These are phyloP conservation scores for Melanotaenia trifasciata DNA, from an alignment of 2,797 vertebrate genomes.

Conservation along the genomic window DNA sequence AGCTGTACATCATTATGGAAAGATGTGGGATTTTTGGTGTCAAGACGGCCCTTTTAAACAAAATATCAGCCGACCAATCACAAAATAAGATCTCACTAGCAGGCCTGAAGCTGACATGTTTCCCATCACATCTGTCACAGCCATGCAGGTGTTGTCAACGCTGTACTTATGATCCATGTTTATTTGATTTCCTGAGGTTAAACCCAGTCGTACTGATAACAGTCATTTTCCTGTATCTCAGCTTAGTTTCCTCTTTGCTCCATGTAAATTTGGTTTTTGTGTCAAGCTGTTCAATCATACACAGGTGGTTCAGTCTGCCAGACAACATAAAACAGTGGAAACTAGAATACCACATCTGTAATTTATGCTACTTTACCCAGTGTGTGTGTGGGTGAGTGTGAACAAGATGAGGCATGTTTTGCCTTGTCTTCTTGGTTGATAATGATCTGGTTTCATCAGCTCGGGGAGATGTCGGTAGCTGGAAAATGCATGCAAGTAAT, in stretches of 20 bases:
- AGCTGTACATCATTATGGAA: too few relatives aligned
- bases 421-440: conserved; percentile 12
- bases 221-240: conserved; percentile 66
- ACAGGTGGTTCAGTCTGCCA: conserved; percentile 33
- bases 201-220: conserved; percentile 47
- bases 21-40: too few relatives aligned
- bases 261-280: conserved; percentile 38
- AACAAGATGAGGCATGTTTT: conserved; percentile 50
- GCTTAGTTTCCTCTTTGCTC: conserved; percentile 45
- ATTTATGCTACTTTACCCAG: conserved; percentile 31
- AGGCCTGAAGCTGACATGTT: background rate
- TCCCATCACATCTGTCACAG: background rate
- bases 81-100: background rate
- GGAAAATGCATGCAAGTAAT: conserved; percentile 10
- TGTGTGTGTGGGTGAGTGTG: conserved; percentile 13
- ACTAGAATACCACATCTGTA: conserved; percentile 37
- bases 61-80: background rate
- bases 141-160: conserved; percentile 54
- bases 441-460: conserved; percentile 16
- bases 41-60: too few relatives aligned
- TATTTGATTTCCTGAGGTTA: conserved; percentile 71
- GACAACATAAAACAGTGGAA: conserved; percentile 51
- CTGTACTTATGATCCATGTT: conserved; percentile 59
- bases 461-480: background rate
- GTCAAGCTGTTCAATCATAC: conserved; percentile 55